Conservation (phyloP, 2,113 vertebrate species). For the Limanda limanda region DNA sequence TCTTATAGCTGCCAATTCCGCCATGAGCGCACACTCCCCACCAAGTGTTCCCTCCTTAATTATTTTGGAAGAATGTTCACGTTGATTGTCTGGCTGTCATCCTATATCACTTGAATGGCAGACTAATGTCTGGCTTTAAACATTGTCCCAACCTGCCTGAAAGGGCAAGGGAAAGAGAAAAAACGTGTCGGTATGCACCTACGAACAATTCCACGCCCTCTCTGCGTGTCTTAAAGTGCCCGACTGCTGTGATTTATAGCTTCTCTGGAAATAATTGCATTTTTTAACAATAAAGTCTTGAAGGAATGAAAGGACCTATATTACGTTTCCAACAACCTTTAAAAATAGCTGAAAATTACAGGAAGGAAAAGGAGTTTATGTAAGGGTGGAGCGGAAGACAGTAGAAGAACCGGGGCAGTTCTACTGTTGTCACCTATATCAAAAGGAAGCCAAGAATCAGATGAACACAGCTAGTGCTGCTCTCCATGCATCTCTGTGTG, state of each 20-base stretch:
- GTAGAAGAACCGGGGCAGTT: not conserved
- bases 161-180: slow-evolving; percentile 40
- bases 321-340: not conserved
- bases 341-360: not conserved
- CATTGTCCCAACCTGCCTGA: slow-evolving; percentile 66
- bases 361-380: not conserved
- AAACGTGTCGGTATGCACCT: slow-evolving; percentile 58
- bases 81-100: slow-evolving; percentile 74
- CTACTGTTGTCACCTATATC: not conserved
- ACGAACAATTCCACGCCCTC: slow-evolving; percentile 42
- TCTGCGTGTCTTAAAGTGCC: slow-evolving; percentile 14
- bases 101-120: slow-evolving; percentile 65
- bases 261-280: slow-evolving; percentile 34
- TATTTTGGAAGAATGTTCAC: slow-evolving; percentile 77
- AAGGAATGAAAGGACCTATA: slow-evolving; percentile 25
- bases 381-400: not conserved
- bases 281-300: slow-evolving; percentile 50
- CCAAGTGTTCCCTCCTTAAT: slow-evolving; percentile 69
- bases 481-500: not conserved
- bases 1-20: slow-evolving; percentile 58
- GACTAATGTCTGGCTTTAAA: slow-evolving; percentile 69
- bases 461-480: not conserved
- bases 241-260: slow-evolving; percentile 65
- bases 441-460: not conserved
- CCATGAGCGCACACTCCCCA: slow-evolving; percentile 49